Percentiles rank a stretch among this genome's conserved stretches.
phyloP scores from a whole-genome alignment of 1,140 invertebrate genomes.

The Octopus sinensis region DNA sequence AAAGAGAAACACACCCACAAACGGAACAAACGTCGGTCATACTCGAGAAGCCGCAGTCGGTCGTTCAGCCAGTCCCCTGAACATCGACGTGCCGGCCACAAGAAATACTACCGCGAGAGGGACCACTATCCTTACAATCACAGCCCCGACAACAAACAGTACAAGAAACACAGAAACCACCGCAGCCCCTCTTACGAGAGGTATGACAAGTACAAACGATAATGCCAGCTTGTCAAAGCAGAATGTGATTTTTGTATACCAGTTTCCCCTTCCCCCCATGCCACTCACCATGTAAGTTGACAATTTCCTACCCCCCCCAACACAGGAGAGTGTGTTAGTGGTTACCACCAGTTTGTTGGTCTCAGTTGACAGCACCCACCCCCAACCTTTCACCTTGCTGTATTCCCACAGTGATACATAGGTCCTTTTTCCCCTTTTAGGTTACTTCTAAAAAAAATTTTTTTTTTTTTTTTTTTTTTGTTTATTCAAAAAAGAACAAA shows the following conservation, averaged over 20 bases:
- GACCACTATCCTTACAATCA: slow-evolving; percentile 35
- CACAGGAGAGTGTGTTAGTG: too few species aligned
- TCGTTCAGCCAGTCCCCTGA: slow-evolving; percentile 36
- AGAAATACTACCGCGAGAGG: slow-evolving; percentile 38
- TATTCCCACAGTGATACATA: too few species aligned
- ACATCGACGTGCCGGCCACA: slow-evolving; percentile 34
- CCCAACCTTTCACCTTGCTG: too few species aligned
- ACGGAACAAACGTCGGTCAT: slow-evolving; percentile 23
- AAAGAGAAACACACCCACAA: slow-evolving; percentile 35
- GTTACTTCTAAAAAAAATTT: too few species aligned
- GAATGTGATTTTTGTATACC: not conserved
- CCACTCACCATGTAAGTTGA: too few species aligned
- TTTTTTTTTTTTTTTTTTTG: too few species aligned
- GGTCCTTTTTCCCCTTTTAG: too few species aligned
- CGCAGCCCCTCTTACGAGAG: slow-evolving; percentile 34
- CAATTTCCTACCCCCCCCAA: too few species aligned
- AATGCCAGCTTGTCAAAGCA: not conserved
- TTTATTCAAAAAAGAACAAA: too few species aligned
- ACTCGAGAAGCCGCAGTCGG: slow-evolving; percentile 32
- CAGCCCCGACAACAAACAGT: slow-evolving; percentile 36
- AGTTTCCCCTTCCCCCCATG: too few species aligned
- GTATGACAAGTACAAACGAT: slow-evolving; percentile 28
- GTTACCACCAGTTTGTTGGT: too few species aligned
- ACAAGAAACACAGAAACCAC: slow-evolving; percentile 43
- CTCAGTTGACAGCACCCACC: too few species aligned